phyloP scores from a whole-genome alignment of 64 coral and sea anemone species.

The Porites lutea region DNA sequence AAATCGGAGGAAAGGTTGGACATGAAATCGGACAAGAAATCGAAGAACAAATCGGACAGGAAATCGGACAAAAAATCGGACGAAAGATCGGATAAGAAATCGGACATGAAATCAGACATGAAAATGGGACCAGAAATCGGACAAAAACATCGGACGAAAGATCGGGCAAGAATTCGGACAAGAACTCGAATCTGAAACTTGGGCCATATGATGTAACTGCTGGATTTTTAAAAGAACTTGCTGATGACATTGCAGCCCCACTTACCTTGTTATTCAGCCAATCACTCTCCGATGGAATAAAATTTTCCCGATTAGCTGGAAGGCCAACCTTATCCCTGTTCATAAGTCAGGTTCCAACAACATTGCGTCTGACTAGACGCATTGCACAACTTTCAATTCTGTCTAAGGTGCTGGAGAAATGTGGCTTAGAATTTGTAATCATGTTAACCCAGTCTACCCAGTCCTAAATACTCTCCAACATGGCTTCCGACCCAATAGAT shows the following conservation, averaged over 20 bases:
- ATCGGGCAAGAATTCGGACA: no score
- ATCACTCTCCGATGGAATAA: not conserved
- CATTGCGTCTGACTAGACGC: not conserved
- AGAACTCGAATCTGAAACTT: not conserved
- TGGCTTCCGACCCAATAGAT: no score
- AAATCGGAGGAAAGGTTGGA: no score
- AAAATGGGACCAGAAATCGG: no score
- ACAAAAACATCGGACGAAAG: no score
- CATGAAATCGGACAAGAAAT: no score
- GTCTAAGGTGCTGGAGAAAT: not conserved
- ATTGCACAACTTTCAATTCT: not conserved
- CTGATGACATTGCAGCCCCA: not conserved
- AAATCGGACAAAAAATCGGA: no score
- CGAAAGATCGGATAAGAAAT: no score
- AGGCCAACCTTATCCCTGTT: not conserved
- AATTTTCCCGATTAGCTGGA: not conserved
- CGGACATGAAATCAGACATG: no score
- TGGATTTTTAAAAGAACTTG: not conserved
- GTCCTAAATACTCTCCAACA: no score
- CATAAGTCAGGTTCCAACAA: not conserved
- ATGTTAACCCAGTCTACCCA: no score
- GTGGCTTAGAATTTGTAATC: not conserved
- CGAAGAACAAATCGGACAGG: no score
- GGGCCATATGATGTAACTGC: not conserved
- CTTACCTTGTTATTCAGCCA: not conserved